Conservation (phyloP, 2,888 invertebrate species). For the Leptinotarsa haldemani region DNA sequence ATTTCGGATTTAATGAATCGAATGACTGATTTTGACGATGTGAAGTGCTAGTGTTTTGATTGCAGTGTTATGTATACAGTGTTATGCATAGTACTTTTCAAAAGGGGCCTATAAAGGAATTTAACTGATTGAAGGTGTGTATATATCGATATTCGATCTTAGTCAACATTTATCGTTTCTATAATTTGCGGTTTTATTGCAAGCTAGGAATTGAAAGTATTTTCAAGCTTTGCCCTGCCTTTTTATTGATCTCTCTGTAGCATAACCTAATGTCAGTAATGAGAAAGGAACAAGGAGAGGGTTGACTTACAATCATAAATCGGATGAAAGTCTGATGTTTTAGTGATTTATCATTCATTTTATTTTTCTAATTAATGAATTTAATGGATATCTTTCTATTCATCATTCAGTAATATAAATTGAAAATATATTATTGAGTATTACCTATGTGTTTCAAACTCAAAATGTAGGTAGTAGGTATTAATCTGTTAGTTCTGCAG, state of each 20-base stretch:
- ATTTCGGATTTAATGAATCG: conserved; percentile 18
- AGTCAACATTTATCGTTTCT: conserved; percentile 24
- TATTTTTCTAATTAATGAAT: no score
- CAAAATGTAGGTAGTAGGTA: no score
- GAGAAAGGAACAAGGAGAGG: not conserved
- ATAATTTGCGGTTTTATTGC: conserved; percentile 20
- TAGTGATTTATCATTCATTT: no score
- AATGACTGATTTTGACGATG: conserved; percentile 31
- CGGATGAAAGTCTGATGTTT: not conserved
- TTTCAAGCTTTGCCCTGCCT: conserved; percentile 40
- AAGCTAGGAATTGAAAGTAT: conserved; percentile 11
- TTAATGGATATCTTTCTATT: no score
- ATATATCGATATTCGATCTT: conserved; percentile 23
- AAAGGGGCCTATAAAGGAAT: conserved; percentile 27
- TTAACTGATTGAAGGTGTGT: conserved; percentile 38
- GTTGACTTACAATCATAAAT: not conserved
- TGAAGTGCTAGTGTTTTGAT: conserved; percentile 39
- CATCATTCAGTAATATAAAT: no score
- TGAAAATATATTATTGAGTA: no score
- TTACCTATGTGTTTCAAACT: no score
- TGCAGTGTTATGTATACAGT: conserved; percentile 18
- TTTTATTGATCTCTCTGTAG: conserved; percentile 42
- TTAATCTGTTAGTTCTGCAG: no score
- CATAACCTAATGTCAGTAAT: conserved; percentile 40
- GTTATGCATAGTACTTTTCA: conserved; percentile 32